These are phyloP conservation scores for Xyrauchen texanus DNA, from an alignment of 2,113 vertebrate genomes.

Conservation along the genomic window DNA sequence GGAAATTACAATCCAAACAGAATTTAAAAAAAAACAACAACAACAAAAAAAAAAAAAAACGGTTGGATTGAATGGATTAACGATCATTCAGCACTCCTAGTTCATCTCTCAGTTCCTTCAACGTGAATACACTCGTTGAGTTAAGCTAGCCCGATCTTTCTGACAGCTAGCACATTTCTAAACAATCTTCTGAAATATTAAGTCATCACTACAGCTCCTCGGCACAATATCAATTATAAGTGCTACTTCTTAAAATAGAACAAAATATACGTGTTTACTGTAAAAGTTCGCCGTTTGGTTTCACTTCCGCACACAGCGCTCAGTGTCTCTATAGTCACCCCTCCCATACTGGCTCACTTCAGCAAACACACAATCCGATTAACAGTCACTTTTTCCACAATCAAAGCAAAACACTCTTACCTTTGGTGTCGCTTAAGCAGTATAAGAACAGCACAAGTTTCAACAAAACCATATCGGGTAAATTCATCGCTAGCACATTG, in stretches of 20 bases:
- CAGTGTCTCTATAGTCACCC: conserved; percentile 11
- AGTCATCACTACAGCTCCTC: background rate
- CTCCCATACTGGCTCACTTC: conserved; percentile 47
- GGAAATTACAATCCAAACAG: no score
- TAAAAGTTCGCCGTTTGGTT: conserved; percentile 21
- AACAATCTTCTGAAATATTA: background rate
- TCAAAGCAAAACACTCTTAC: conserved; percentile 62
- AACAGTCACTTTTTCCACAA: conserved; percentile 32
- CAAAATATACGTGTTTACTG: background rate
- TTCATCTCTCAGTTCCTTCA: background rate
- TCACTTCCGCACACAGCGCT: conserved; percentile 30
- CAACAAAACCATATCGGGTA: conserved; percentile 66
- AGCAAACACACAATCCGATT: conserved; percentile 44
- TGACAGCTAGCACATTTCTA: conserved; percentile 2
- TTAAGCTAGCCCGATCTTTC: conserved; percentile 3
- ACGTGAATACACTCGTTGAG: background rate
- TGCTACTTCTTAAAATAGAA: no score
- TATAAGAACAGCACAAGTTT: conserved; percentile 63
- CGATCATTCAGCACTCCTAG: background rate
- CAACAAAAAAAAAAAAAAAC: background rate
- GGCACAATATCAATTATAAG: background rate
- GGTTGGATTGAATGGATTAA: background rate
- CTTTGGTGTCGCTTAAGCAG: conserved; percentile 61
- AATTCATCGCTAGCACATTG: conserved; percentile 55
- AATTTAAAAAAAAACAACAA: no score